A percentile compares a stretch with the other conserved stretches of the same genome.
phyloP scores from a whole-genome alignment of 2,113 vertebrate species.

The Saccopteryx leptura region DNA sequence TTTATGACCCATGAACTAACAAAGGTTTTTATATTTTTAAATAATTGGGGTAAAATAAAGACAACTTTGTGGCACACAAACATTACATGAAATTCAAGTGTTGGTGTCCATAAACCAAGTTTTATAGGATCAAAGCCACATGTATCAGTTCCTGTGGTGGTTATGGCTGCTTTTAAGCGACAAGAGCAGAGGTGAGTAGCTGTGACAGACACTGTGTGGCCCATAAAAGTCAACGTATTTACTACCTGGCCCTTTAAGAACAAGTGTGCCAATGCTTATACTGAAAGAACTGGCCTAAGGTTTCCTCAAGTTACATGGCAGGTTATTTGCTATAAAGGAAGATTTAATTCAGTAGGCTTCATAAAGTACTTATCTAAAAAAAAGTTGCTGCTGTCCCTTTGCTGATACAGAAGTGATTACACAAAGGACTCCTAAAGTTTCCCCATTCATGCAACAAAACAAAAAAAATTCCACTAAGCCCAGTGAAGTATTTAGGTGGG shows the following conservation, averaged over 20 bases:
- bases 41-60: not conserved
- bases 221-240: not conserved
- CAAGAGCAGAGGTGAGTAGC: not conserved
- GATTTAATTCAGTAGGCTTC: conserved; percentile 10
- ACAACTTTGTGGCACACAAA: not conserved
- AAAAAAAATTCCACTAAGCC: not conserved
- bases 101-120: not conserved
- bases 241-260: not conserved
- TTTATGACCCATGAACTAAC: not conserved
- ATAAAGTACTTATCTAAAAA: not conserved
- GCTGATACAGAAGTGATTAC: not conserved
- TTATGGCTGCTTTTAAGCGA: not conserved
- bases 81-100: not conserved
- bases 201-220: not conserved
- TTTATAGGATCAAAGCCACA: not conserved
- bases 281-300: not conserved
- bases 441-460: not conserved
- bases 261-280: not conserved
- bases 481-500: not conserved
- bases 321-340: conserved; percentile 1
- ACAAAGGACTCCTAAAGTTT: not conserved
- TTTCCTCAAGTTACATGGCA: not conserved
- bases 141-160: not conserved
- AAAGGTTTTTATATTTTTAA: conserved; percentile 35
- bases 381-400: not conserved